Conservation (phyloP, 2,797 vertebrate species). For the Tinamus major region DNA sequence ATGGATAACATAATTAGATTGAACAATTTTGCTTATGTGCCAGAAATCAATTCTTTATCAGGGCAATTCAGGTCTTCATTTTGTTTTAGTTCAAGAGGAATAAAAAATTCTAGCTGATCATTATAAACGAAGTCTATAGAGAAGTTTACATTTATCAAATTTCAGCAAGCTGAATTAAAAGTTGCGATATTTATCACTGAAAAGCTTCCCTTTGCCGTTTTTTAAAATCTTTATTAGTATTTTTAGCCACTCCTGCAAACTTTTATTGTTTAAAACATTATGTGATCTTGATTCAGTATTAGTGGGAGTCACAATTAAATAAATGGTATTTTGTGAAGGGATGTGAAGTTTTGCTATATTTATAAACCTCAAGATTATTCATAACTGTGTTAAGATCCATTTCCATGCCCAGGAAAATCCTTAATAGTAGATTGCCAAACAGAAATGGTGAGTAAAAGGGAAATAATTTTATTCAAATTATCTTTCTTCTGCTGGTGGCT, state of each 20-base stretch:
- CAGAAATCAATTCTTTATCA: slow-evolving; percentile 77
- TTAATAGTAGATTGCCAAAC: neutral
- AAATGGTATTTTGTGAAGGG: neutral
- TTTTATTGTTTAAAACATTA: neutral
- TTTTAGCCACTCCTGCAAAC: neutral
- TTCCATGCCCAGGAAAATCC: neutral
- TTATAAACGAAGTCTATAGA: slow-evolving; percentile 68
- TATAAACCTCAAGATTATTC: neutral
- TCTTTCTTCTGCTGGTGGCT: neutral
- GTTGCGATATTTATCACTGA: slow-evolving; percentile 22
- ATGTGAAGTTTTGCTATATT: neutral
- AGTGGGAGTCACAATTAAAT: neutral
- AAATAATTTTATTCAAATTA: neutral
- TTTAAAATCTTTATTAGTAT: neutral
- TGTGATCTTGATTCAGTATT: neutral
- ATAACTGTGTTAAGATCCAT: neutral
- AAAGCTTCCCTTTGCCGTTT: neutral
- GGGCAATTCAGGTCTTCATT: slow-evolving; percentile 63
- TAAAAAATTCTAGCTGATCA: slow-evolving; percentile 69
- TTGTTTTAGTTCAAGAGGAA: slow-evolving; percentile 67
- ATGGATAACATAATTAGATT: slow-evolving; percentile 78
- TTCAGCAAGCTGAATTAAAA: slow-evolving; percentile 47
- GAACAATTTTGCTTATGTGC: slow-evolving; percentile 74
- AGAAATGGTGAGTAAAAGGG: neutral
- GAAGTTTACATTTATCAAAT: slow-evolving; percentile 66